Percentiles rank a stretch among this genome's conserved stretches.
Conservation (phyloP, 2,113 vertebrate species). For the Phyllopteryx taeniolatus region DNA sequence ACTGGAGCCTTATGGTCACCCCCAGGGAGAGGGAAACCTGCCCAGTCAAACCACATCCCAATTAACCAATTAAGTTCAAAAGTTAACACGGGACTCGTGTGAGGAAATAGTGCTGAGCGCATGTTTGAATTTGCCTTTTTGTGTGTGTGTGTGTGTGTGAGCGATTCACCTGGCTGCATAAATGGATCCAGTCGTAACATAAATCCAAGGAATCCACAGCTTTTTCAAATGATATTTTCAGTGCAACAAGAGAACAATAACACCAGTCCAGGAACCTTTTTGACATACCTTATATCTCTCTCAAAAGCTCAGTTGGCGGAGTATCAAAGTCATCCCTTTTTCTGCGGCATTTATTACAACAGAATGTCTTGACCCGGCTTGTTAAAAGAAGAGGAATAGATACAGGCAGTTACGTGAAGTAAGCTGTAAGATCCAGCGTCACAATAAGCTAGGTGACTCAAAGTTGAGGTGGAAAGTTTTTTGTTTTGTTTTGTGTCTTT, state of each 20-base stretch:
- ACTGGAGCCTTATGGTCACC: constrained; percentile 61
- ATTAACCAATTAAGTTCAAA: constrained; percentile 70
- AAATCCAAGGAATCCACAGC: background rate
- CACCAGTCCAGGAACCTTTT: background rate
- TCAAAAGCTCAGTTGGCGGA: too few relatives aligned
- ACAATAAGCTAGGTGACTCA: too few relatives aligned
- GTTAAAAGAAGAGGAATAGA: too few relatives aligned
- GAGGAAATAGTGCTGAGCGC: constrained; percentile 53
- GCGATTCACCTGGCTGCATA: constrained; percentile 48
- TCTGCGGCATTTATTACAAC: too few relatives aligned
- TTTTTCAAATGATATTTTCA: background rate
- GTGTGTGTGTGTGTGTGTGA: constrained; percentile 35
- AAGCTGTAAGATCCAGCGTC: too few relatives aligned
- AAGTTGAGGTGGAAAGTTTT: too few relatives aligned
- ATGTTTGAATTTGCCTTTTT: constrained; percentile 46
- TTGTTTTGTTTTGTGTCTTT: too few relatives aligned
- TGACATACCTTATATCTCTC: background rate
- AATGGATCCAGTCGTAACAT: constrained; percentile 1
- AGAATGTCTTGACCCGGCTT: too few relatives aligned
- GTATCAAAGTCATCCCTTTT: too few relatives aligned
- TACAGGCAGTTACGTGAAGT: too few relatives aligned
- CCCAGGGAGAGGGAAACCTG: constrained; percentile 60
- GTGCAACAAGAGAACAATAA: background rate
- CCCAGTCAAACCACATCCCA: constrained; percentile 65
- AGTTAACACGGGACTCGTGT: constrained; percentile 64